Conservation (phyloP, 1,140 invertebrate genomes). For the Riptortus pedestris region DNA sequence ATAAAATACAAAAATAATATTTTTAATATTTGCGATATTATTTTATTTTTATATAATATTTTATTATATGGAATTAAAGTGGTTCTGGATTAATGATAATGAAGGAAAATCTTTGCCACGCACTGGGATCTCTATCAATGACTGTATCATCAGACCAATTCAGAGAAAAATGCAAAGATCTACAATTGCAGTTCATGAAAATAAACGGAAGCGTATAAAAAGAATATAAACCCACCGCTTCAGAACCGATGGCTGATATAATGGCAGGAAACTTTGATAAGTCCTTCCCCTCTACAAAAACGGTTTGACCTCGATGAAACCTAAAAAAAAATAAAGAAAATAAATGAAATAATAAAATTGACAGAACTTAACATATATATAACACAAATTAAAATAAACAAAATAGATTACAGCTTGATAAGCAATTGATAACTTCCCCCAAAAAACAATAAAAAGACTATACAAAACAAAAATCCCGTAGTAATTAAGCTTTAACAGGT, state of each 20-base stretch:
- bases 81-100: not conserved
- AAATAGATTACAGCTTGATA: not conserved
- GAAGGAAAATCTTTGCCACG: not conserved
- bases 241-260: conserved; percentile 78
- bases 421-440: not conserved
- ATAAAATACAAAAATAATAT: too few relatives aligned
- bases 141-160: not conserved
- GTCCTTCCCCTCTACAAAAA: conserved; percentile 83
- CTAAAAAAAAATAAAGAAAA: conserved; percentile 37
- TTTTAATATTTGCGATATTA: too few relatives aligned
- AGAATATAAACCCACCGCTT: conserved; percentile 55
- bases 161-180: not conserved
- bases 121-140: not conserved
- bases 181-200: not conserved
- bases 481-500: too few relatives aligned
- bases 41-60: not conserved
- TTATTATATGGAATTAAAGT: not conserved
- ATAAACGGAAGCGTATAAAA: conserved; percentile 9
- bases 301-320: conserved; percentile 84
- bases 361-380: not conserved
- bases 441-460: too few relatives aligned
- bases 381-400: not conserved
- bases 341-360: conserved; percentile 17
- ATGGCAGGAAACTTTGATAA: conserved; percentile 68
- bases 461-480: too few relatives aligned